Evolutionary conservation across 2,113 vertebrate species (phyloP).

Genomic region (Pleuronectes platessa): DNA sequence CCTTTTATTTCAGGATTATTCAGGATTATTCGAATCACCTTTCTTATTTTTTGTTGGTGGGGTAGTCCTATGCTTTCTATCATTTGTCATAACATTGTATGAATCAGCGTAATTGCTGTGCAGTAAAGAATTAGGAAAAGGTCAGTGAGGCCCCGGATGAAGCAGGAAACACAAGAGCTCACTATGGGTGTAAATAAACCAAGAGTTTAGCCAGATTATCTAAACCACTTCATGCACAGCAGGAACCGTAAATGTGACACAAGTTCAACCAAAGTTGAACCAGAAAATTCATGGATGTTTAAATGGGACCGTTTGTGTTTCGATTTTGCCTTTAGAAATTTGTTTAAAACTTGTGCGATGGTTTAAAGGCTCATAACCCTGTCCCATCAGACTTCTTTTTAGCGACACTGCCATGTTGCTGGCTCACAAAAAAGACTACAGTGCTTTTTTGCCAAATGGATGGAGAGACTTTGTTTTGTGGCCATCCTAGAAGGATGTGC

Average conservation of each 20-base stretch:
- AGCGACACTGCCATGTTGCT: neutral
- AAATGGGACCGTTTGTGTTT: neutral
- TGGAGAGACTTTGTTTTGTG: too few species aligned
- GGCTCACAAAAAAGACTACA: neutral
- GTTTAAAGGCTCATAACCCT: neutral
- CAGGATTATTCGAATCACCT: neutral
- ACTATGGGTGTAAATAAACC: neutral
- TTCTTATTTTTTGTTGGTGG: neutral
- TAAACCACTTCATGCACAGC: neutral
- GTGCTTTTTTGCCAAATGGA: neutral
- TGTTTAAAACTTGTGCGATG: neutral
- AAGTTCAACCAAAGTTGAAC: constrained; percentile 5
- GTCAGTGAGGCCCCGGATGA: neutral
- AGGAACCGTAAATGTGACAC: neutral
- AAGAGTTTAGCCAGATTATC: constrained; percentile 1
- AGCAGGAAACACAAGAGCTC: neutral
- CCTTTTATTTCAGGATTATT: neutral
- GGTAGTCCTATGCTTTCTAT: neutral
- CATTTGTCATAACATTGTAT: neutral
- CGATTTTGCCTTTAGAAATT: neutral
- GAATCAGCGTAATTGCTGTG: neutral
- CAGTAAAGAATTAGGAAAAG: neutral
- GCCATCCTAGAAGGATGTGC: too few species aligned
- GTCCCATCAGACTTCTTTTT: neutral
- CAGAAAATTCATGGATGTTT: constrained; percentile 7